Evolutionary conservation across 2,797 vertebrate species (phyloP), one percentile per base, ranked within the genome.

Genomic region (Gephyroberyx darwinii): DNA sequence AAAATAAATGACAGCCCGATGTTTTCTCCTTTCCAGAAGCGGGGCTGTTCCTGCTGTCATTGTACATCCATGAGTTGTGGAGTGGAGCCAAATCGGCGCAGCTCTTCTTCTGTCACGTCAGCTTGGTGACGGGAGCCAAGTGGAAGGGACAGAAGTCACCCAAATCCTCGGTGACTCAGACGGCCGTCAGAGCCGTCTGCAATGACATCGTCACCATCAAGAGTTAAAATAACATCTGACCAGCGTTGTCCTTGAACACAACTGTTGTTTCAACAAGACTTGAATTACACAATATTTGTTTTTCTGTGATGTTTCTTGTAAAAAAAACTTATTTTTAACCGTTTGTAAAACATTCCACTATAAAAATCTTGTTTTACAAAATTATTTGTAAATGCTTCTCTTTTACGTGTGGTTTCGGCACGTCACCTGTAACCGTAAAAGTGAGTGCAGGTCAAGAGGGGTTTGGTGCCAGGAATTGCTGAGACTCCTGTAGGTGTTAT

Each of bases 31-130:
- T 77, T 77, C 1, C 84, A 94, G 93, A 91, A 33, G 86, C 90
- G 0, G 92, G 91, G 0, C 77, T 93, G 76, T 84, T 77, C 31
- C 78, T 95, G 63, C 65, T 92, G 69, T 91, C 93, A 0, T 33
- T 91, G 68, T 94, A 93, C 85, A 70, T 94, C 72, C 89, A 91
- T 68, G 94, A 95, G 74, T 12, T 91, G 72, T 94, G 92, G 93
- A 93, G 89, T 2, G 93, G 92, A 47, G 89, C 88, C 7, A 2
- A 50, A 0, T 89, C 89, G 1, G 78, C 93, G 5, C 84, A 90
- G 22, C 82, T 93, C 52, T 92, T 95, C 77, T 80, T 92, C 70
- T 82, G 78, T 26, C 93, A 95, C 9, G 84, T 91, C 62, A 10
- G 19, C 41, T 74, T 91, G 74, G 85, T 94, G 66, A 82, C 73